phyloP scores from a whole-genome alignment of 1,140 invertebrate species.

The Bombus ignitus region DNA sequence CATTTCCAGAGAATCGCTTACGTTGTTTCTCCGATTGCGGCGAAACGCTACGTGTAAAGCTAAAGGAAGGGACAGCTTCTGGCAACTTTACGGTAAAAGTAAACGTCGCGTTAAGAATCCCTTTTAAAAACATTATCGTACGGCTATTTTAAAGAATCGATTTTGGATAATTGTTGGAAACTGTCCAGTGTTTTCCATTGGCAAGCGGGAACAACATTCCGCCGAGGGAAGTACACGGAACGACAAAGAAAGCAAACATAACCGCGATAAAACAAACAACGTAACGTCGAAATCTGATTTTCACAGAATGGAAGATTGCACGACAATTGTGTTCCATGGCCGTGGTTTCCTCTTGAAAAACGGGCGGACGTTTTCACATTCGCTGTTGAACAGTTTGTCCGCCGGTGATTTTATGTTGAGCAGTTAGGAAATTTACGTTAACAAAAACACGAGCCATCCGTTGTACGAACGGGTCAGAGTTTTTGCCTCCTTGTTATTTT shows the following conservation, averaged over 20 bases:
- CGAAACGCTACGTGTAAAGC: too few species aligned
- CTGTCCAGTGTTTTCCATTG: background rate
- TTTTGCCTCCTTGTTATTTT: conserved; percentile 30
- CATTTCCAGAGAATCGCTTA: background rate
- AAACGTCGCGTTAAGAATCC: background rate
- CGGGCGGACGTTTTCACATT: background rate
- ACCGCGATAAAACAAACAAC: background rate
- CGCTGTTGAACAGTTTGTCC: background rate
- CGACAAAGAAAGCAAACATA: background rate
- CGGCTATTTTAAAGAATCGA: background rate
- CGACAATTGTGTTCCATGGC: background rate
- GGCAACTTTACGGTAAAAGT: background rate
- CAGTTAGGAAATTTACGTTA: background rate
- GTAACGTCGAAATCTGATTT: background rate
- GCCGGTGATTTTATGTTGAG: background rate
- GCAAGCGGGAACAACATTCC: too few species aligned
- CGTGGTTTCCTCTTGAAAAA: background rate
- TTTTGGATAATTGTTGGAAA: background rate
- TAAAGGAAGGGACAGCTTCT: background rate
- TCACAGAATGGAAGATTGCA: background rate
- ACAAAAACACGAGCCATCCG: background rate
- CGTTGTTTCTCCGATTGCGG: too few species aligned
- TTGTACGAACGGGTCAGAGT: background rate
- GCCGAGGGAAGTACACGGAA: background rate
- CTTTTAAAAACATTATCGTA: background rate